Conservation (phyloP, 2,113 vertebrate genomes). For the Zosterops lateralis region DNA sequence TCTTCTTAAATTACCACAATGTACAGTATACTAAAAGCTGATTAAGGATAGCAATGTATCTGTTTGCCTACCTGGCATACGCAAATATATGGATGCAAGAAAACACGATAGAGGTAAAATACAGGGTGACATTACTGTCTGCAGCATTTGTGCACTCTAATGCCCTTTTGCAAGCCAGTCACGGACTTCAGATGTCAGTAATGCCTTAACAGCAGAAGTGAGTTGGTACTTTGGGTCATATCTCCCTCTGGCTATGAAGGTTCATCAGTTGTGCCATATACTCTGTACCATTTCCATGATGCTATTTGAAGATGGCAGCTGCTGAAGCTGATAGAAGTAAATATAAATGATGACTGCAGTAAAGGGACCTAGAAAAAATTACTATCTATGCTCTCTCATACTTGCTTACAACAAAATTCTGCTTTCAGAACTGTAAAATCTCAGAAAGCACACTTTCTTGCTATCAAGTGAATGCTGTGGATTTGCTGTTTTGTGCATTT, state of each 20-base stretch:
- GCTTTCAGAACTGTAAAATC: background rate
- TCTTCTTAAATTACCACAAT: background rate
- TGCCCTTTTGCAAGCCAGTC: background rate
- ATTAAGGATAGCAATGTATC: background rate
- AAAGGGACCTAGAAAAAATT: background rate
- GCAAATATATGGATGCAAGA: background rate
- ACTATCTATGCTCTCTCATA: background rate
- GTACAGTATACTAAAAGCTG: background rate
- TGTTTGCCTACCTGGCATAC: background rate
- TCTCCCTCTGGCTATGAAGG: background rate
- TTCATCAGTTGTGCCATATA: background rate
- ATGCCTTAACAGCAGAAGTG: background rate
- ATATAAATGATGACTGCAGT: background rate
- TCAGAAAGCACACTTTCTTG: slow-evolving; percentile 12
- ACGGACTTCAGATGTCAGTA: background rate
- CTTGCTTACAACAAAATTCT: background rate
- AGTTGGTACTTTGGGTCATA: background rate
- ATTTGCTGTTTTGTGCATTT: background rate
- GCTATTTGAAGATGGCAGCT: background rate
- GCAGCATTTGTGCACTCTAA: background rate
- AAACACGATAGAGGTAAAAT: background rate
- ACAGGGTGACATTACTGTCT: background rate
- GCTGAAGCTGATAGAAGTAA: background rate
- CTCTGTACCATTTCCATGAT: background rate
- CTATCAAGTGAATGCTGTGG: background rate